A percentile compares a stretch with the other conserved stretches of the same genome.
phyloP scores from a whole-genome alignment of 2,797 vertebrate species.

The Muraenolepis orangiensis region DNA sequence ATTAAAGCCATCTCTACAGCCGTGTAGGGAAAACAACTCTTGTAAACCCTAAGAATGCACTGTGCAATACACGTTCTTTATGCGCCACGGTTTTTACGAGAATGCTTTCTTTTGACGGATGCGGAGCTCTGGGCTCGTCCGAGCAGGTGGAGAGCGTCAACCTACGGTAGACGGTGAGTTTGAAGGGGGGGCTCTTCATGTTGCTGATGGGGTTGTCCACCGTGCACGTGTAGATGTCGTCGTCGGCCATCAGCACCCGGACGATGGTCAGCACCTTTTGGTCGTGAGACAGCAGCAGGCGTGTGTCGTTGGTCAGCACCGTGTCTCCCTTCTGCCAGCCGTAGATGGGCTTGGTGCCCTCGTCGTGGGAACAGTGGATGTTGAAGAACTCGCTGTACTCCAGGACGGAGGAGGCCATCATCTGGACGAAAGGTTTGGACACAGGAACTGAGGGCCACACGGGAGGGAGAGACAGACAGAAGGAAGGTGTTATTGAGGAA shows the following conservation, averaged over 20 bases:
- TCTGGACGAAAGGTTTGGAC: conserved; percentile 87
- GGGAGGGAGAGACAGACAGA: conserved; percentile 19
- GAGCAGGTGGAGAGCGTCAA: conserved; percentile 13
- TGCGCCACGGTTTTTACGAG: neutral
- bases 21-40: neutral
- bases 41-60: neutral
- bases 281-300: conserved; percentile 87
- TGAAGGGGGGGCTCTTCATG: conserved; percentile 83
- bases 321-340: conserved; percentile 91
- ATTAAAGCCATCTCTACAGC: neutral
- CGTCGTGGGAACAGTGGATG: conserved; percentile 90
- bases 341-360: conserved; percentile 91
- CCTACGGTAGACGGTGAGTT: conserved; percentile 95
- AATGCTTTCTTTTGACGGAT: neutral
- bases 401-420: conserved; percentile 90
- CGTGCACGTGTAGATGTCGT: conserved; percentile 86
- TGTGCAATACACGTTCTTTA: neutral
- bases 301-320: conserved; percentile 85
- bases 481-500: neutral
- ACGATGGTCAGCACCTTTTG: conserved; percentile 92
- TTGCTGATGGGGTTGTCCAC: conserved; percentile 95
- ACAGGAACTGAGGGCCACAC: conserved; percentile 79
- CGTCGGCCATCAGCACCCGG: conserved; percentile 87
- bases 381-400: conserved; percentile 91
- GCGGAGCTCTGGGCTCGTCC: neutral